These are phyloP conservation scores for Passerina amoena DNA, from an alignment of 2,113 vertebrate species.

Conservation along the genomic window DNA sequence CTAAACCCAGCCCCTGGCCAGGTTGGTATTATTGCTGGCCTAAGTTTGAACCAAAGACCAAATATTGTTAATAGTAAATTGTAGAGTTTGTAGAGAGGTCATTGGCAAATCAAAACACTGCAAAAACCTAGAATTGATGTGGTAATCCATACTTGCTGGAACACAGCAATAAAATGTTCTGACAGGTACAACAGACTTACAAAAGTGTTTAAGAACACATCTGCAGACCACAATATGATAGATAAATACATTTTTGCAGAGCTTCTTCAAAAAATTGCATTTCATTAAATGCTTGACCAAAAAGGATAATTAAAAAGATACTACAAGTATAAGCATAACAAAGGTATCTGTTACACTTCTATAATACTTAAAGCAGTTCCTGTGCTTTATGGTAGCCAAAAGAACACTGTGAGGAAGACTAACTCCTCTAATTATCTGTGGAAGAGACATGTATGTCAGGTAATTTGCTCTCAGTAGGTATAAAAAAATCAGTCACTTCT, in stretches of 20 bases:
- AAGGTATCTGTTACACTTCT: not conserved
- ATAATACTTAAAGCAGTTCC: not conserved
- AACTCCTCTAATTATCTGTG: not conserved
- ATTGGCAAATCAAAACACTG: not conserved
- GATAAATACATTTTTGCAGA: not conserved
- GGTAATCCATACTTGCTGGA: not conserved
- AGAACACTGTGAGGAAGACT: not conserved
- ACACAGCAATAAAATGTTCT: not conserved
- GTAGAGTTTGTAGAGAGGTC: not conserved
- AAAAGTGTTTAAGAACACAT: not conserved
- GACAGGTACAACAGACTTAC: not conserved
- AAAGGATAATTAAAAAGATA: not conserved
- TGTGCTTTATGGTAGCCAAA: not conserved
- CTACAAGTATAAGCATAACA: not conserved
- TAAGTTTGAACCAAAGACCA: not conserved
- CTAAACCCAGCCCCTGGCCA: not conserved
- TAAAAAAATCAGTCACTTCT: not conserved
- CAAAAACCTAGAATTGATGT: not conserved
- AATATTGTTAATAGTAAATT: not conserved
- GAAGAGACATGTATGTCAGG: not conserved
- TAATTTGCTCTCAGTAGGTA: not conserved
- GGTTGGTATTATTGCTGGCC: not conserved
- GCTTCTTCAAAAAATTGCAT: not conserved
- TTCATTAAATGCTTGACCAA: not conserved
- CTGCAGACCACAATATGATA: not conserved